phyloP scores from a whole-genome alignment of 2,113 vertebrate genomes.

The Alexandromys fortis region DNA sequence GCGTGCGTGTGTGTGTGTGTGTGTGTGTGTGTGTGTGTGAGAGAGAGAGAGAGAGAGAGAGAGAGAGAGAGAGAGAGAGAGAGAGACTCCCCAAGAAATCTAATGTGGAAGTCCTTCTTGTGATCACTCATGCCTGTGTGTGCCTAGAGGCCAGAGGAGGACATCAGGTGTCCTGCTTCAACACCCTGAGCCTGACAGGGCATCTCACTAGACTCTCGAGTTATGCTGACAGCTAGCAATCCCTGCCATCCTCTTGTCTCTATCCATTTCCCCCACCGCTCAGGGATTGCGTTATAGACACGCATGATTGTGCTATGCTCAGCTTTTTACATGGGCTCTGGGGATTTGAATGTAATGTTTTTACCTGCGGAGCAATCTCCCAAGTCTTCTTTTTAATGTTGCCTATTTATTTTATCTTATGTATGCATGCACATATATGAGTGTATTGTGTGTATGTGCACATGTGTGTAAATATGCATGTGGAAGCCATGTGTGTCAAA shows the following conservation, averaged over 20 bases:
- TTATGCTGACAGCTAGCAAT: not conserved
- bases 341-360: not conserved
- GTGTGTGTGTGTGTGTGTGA: not conserved
- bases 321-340: not conserved
- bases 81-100: not conserved
- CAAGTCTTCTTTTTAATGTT: not conserved
- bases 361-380: not conserved
- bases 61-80: too few relatives aligned
- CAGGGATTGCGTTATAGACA: not conserved
- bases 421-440: not conserved
- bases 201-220: not conserved
- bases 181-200: not conserved
- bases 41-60: too few relatives aligned
- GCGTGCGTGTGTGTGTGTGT: not conserved
- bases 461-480: not conserved
- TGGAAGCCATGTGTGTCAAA: not conserved
- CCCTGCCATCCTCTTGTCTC: not conserved
- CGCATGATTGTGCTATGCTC: not conserved
- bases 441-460: not conserved
- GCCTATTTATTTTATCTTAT: not conserved
- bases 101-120: not conserved
- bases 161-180: not conserved
- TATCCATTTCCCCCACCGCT: too few relatives aligned
- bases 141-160: not conserved
- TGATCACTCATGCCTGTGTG: not conserved